Percentiles rank a stretch among this genome's conserved stretches.
Conservation (phyloP, 1,140 invertebrate species). For the Hydropsyche tenuis region DNA sequence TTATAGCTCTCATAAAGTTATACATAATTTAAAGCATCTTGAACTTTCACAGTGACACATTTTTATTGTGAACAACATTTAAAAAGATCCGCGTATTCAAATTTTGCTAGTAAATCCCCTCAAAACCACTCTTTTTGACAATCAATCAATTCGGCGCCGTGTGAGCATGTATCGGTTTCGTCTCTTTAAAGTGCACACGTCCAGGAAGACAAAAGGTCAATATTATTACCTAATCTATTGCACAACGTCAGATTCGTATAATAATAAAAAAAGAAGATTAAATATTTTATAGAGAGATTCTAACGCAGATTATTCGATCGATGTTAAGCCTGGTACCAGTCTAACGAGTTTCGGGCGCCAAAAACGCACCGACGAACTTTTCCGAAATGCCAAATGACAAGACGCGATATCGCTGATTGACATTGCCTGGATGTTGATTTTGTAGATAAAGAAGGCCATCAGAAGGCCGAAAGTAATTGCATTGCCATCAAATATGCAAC, state of each 20-base stretch:
- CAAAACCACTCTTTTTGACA: too few species aligned
- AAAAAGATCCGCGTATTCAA: too few species aligned
- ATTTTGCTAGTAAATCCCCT: too few species aligned
- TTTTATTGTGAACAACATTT: too few species aligned
- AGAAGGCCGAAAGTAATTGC: background rate
- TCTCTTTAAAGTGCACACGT: too few species aligned
- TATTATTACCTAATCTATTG: background rate
- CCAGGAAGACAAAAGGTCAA: too few species aligned
- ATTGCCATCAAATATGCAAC: background rate
- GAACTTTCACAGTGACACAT: too few species aligned
- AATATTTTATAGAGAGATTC: background rate
- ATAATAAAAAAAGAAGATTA: background rate
- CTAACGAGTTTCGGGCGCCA: constrained; percentile 13
- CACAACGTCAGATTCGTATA: background rate
- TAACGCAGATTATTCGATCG: constrained; percentile 14
- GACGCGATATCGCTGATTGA: background rate
- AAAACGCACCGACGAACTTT: background rate
- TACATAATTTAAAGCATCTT: too few species aligned
- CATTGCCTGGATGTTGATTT: background rate
- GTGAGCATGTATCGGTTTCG: too few species aligned
- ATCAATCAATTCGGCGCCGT: too few species aligned
- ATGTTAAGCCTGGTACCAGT: background rate
- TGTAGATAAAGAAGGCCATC: constrained; percentile 6
- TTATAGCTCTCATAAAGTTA: too few species aligned
- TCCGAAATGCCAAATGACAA: constrained; percentile 23